Evolutionary conservation across 2,888 invertebrate species (phyloP), one percentile per base, ranked within the genome.

Genomic region (Hydrotaea diabolus): DNA sequence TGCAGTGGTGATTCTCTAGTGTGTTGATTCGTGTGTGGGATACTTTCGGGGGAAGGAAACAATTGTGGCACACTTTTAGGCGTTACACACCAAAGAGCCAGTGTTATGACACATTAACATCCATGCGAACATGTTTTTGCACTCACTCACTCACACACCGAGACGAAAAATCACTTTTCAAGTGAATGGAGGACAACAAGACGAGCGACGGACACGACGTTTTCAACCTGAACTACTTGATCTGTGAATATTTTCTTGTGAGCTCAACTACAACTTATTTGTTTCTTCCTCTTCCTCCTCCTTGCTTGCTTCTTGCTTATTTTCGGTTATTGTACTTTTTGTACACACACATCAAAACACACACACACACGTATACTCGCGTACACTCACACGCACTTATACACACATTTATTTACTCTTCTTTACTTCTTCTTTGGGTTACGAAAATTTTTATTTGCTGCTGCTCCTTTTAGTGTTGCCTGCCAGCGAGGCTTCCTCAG

Each of bases 241-340:
- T 46, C 53, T 43, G 21, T 17, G 53, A 21, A 26, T 53, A n/a
- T 49, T 71, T 71, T 71, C 23, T 49, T 62, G 49, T 23, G 62
- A 31, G 23, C 15, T 31, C 21, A 62, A 62, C 57, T 79, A 57
- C 23, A 66, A 23, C 77, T 74, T 36, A 74, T 71, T 80, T 80
- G 72, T 39, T 77, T 64, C 55, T 69, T 77, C 43, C 69, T 55
- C 76, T 39, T 49, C 79, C 23, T 55, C 39, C 1, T 77, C 76
- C 72, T 78, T 79, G 72, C 62, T 76, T 77, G 21, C 39, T 46
- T 72, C 78, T 72, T 75, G n/a, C 39, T 46, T 75, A 73, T 78
- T 57, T 78, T 77, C 72, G 80, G 71, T 80, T 81, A 84, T 78
- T 31, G 53, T 69, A 62, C 75, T 69, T 57, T 73, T 71, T 4